These are phyloP conservation scores for Kuschelorhynchus macadamiae DNA, from an alignment of 2,888 invertebrate genomes.

Conservation along the genomic window DNA sequence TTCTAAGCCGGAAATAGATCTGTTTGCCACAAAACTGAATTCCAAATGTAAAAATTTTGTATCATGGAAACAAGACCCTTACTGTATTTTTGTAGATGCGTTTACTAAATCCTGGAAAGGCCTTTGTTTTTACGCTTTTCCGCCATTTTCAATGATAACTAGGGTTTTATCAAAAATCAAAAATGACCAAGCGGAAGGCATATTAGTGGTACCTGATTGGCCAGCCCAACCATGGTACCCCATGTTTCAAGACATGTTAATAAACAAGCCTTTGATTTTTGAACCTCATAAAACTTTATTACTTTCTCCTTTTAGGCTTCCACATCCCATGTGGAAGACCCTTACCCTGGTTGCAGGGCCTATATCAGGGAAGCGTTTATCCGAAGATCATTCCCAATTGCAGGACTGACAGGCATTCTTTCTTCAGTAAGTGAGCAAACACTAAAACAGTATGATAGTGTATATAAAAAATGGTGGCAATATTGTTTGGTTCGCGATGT, in stretches of 20 bases:
- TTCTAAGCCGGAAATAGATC: conserved; percentile 29
- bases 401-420: too few relatives aligned
- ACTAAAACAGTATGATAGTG: too few relatives aligned
- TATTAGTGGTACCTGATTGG: conserved; percentile 57
- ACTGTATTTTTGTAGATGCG: conserved; percentile 46
- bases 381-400: too few relatives aligned
- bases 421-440: too few relatives aligned
- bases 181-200: conserved; percentile 53
- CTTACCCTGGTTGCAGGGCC: too few relatives aligned
- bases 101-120: conserved; percentile 52
- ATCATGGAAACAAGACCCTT: conserved; percentile 55
- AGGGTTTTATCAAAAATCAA: conserved; percentile 55
- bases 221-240: conserved; percentile 58
- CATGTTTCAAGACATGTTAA: conserved; percentile 47
- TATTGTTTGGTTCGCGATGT: too few relatives aligned
- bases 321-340: too few relatives aligned
- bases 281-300: conserved; percentile 47
- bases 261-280: conserved; percentile 44
- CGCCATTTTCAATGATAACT: conserved; percentile 55
- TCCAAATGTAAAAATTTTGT: conserved; percentile 53
- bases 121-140: conserved; percentile 54
- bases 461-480: too few relatives aligned
- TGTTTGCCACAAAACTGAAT: conserved; percentile 44
- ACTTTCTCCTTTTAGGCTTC: conserved; percentile 47
- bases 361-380: too few relatives aligned